Percentiles rank a stretch among this genome's conserved stretches.
Conservation (phyloP, 2,888 invertebrate genomes). For the Rhagonycha lutea region DNA sequence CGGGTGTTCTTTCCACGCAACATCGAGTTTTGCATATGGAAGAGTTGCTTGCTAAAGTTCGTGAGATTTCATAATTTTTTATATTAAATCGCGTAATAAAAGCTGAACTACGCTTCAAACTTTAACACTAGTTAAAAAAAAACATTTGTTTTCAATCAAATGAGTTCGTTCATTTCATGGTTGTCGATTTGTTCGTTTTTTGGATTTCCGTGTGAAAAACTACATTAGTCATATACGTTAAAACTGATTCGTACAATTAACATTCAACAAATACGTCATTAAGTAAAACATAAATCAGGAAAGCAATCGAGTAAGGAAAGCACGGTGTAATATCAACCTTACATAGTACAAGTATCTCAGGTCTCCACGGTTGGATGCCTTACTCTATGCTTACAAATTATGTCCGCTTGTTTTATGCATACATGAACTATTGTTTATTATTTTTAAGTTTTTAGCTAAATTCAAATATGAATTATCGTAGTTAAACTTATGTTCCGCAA, state of each 20-base stretch:
- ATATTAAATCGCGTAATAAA: not conserved
- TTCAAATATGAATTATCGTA: conserved; percentile 52
- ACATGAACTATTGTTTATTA: conserved; percentile 44
- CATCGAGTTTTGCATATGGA: conserved; percentile 20
- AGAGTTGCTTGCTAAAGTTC: conserved; percentile 15
- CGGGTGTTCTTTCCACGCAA: conserved; percentile 28
- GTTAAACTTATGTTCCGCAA: conserved; percentile 46
- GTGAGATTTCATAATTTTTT: conserved; percentile 12
- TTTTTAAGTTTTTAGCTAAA: conserved; percentile 36
- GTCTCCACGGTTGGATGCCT: conserved; percentile 47
- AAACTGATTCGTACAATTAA: conserved; percentile 39
- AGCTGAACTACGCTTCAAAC: not conserved
- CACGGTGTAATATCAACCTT: conserved; percentile 48
- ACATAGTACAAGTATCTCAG: conserved; percentile 46
- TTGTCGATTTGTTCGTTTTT: not conserved
- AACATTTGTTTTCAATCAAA: not conserved
- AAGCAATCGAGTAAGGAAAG: conserved; percentile 47
- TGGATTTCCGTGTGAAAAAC: not conserved
- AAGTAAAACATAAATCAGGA: conserved; percentile 41
- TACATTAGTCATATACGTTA: not conserved
- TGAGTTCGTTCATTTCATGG: not conserved
- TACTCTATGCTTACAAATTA: conserved; percentile 40
- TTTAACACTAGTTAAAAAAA: not conserved
- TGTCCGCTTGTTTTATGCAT: conserved; percentile 42
- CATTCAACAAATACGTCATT: conserved; percentile 45